These are phyloP conservation scores for Nesogale talazaci DNA, from an alignment of 2,113 vertebrate species.

Conservation along the genomic window DNA sequence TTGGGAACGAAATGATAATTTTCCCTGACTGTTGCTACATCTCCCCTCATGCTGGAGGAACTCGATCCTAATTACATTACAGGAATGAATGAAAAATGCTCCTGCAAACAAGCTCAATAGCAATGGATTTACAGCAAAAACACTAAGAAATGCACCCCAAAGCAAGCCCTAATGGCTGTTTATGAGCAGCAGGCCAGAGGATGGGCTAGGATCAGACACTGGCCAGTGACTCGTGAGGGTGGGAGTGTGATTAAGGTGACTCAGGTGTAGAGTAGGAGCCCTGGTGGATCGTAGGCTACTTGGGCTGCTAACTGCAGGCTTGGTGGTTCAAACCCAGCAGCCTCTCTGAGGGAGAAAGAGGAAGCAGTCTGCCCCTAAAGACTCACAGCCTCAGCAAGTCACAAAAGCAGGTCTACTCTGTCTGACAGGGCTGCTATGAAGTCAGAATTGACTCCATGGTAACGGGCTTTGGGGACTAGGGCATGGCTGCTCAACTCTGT, in stretches of 20 bases:
- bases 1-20: slow-evolving; percentile 53
- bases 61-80: slow-evolving; percentile 55
- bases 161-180: neutral
- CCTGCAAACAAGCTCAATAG: neutral
- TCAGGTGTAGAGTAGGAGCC: neutral
- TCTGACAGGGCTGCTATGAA: too few species aligned
- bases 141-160: neutral
- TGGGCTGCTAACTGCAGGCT: too few species aligned
- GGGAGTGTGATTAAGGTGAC: neutral
- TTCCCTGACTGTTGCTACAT: slow-evolving; percentile 35
- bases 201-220: neutral
- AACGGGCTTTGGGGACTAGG: neutral
- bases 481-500: neutral
- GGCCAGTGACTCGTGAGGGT: accelerated
- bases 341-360: too few species aligned
- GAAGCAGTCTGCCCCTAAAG: too few species aligned
- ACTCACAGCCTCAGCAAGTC: too few species aligned
- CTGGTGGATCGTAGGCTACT: too few species aligned
- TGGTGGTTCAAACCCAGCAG: too few species aligned
- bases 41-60: slow-evolving; percentile 22
- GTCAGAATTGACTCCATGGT: too few species aligned
- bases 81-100: slow-evolving; percentile 60
- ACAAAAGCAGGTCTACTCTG: too few species aligned
- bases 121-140: slow-evolving; percentile 22
- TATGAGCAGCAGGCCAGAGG: neutral